Conservation (phyloP, 2,888 invertebrate species). For the Cataglyphis altisquamis region DNA sequence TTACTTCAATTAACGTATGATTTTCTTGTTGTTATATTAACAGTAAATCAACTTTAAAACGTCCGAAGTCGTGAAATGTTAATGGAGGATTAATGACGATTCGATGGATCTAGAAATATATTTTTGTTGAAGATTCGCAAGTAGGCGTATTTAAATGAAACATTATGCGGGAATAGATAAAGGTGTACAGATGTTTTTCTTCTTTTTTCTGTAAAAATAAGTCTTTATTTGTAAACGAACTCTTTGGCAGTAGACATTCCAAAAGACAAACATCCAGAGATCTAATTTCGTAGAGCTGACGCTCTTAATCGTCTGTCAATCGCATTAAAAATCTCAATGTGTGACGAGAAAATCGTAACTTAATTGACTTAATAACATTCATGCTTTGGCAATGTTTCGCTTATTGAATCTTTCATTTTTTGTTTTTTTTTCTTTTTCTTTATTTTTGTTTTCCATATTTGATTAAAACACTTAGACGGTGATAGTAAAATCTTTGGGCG, state of each 20-base stretch:
- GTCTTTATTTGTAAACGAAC: slow-evolving; percentile 76
- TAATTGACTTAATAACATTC: slow-evolving; percentile 63
- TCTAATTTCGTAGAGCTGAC: slow-evolving; percentile 66
- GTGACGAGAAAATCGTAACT: slow-evolving; percentile 57
- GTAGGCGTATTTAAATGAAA: slow-evolving; percentile 6
- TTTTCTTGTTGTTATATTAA: slow-evolving; percentile 55
- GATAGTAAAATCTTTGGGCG: slow-evolving; percentile 86
- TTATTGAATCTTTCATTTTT: slow-evolving; percentile 63
- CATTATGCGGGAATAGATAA: neutral
- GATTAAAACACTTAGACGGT: slow-evolving; percentile 83
- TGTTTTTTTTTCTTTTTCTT: slow-evolving; percentile 28
- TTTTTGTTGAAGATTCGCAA: slow-evolving; percentile 1
- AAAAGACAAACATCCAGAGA: slow-evolving; percentile 67
- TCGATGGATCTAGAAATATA: neutral
- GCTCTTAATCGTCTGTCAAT: slow-evolving; percentile 45
- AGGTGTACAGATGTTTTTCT: neutral
- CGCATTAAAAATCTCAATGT: slow-evolving; percentile 67
- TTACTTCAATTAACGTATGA: slow-evolving; percentile 54
- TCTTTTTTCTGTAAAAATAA: slow-evolving; percentile 74
- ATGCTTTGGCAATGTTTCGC: slow-evolving; percentile 65
- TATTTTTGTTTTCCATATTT: slow-evolving; percentile 58
- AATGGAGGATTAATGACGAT: neutral
- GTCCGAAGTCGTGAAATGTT: neutral
- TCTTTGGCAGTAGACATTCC: slow-evolving; percentile 72
- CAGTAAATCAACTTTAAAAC: slow-evolving; percentile 70